Conservation (phyloP, 2,797 vertebrate genomes). For the Gadopsis bispinosus region DNA sequence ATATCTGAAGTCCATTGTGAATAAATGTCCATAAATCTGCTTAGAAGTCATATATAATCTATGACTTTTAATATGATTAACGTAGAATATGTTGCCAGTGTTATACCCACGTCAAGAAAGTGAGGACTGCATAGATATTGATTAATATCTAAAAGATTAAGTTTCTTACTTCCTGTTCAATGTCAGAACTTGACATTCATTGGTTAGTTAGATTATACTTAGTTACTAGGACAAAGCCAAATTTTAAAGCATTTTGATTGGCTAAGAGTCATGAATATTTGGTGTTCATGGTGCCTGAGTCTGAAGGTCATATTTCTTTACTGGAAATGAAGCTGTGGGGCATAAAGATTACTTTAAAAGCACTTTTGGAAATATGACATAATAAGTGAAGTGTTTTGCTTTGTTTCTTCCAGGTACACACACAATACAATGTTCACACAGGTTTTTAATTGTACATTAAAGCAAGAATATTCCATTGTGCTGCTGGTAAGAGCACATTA, state of each 20-base stretch:
- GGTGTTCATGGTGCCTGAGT: no score
- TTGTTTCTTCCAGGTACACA: background rate
- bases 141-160: background rate
- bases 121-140: background rate
- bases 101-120: background rate
- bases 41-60: no score
- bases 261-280: background rate
- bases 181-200: background rate
- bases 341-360: background rate
- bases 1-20: no score
- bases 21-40: no score
- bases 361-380: background rate
- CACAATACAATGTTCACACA: background rate
- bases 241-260: background rate
- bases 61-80: background rate
- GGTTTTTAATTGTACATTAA: background rate
- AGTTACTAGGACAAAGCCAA: background rate
- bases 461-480: background rate
- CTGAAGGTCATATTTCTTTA: background rate
- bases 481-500: background rate
- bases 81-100: background rate
- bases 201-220: background rate
- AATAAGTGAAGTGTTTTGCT: background rate
- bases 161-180: background rate
- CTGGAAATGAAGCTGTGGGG: background rate